Evolutionary conservation across 2,113 vertebrate genomes (phyloP).

Genomic region (Stercorarius parasiticus): DNA sequence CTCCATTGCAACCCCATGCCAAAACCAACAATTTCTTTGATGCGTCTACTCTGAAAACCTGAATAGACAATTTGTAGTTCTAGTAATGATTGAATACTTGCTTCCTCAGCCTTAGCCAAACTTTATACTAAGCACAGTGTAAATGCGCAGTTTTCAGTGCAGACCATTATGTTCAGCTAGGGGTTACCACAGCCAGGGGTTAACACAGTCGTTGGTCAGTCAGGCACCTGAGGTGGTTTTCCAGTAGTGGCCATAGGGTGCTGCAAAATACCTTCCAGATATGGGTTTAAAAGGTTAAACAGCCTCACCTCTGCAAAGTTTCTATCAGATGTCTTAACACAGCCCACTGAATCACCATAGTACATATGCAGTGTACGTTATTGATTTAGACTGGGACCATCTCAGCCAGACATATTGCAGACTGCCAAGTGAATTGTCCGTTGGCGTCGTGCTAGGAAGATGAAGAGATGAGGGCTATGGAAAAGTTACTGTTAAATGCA

Average conservation of each 20-base stretch:
- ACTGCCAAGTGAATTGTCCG: slow-evolving; percentile 15
- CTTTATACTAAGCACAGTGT: not conserved
- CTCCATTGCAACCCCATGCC: not conserved
- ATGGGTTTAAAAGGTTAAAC: not conserved
- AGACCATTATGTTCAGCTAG: not conserved
- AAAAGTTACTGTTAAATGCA: slow-evolving; percentile 71
- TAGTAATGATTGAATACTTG: not conserved
- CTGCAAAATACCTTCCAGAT: not conserved
- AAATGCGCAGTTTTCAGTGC: not conserved
- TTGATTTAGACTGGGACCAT: not conserved
- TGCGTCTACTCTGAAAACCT: not conserved
- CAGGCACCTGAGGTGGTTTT: not conserved
- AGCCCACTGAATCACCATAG: slow-evolving; percentile 15
- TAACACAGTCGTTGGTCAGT: not conserved
- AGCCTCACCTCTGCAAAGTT: not conserved
- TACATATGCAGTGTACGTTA: not conserved
- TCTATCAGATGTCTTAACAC: not conserved
- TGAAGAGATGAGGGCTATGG: slow-evolving; percentile 39
- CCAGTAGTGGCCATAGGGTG: not conserved
- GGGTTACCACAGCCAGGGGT: not conserved
- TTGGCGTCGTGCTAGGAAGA: slow-evolving; percentile 1
- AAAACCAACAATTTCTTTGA: not conserved
- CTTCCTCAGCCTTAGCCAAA: not conserved
- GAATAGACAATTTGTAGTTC: not conserved
- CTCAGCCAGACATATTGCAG: slow-evolving; percentile 17